phyloP scores from a whole-genome alignment of 2,113 vertebrate genomes.

The Orthonyx spaldingii region DNA sequence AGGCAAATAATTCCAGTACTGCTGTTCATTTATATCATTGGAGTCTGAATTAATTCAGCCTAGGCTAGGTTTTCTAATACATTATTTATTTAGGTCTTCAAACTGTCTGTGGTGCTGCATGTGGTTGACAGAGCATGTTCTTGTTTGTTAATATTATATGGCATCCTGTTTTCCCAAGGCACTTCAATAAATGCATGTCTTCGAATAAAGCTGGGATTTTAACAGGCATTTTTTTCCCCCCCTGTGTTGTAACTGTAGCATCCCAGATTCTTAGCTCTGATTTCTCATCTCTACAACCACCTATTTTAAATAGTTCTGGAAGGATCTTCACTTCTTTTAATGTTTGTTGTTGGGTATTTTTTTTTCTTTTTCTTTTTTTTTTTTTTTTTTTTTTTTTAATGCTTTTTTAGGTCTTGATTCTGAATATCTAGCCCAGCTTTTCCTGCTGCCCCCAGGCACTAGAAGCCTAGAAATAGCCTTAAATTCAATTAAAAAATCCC shows the following conservation, averaged over 20 bases:
- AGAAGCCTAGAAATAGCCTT: neutral
- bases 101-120: conserved; percentile 9
- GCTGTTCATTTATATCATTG: conserved; percentile 38
- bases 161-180: conserved; percentile 21
- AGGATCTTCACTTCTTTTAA: neutral
- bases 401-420: neutral
- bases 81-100: conserved; percentile 64
- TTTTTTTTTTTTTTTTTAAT: neutral
- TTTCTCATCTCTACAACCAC: neutral
- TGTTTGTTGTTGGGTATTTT: neutral
- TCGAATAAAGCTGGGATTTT: neutral
- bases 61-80: conserved; percentile 31
- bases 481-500: neutral
- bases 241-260: neutral
- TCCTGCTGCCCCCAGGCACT: neutral
- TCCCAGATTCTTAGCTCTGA: neutral
- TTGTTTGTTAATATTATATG: conserved; percentile 51
- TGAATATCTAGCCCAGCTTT: neutral
- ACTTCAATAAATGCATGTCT: conserved; percentile 10
- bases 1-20: conserved; percentile 26
- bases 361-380: neutral
- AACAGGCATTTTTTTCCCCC: neutral
- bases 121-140: conserved; percentile 40
- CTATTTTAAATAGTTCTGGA: conserved; percentile 1
- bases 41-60: conserved; percentile 43